Evolutionary conservation across 2,113 vertebrate genomes (phyloP).

Genomic region (Columba janthina): DNA sequence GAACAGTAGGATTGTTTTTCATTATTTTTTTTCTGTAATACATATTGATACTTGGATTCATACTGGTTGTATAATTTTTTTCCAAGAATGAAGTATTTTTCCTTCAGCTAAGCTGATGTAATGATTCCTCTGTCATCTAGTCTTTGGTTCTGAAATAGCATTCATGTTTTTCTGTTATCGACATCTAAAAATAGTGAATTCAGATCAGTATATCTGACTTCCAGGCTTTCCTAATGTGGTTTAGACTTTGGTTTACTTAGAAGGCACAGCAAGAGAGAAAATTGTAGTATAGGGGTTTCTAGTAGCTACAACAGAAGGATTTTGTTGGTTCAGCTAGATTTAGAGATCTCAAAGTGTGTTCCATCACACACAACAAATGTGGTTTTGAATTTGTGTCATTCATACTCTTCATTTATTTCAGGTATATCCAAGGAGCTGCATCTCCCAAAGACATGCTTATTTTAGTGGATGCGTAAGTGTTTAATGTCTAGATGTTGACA

Average conservation of each 20-base stretch:
- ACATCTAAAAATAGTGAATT: background rate
- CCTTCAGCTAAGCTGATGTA: background rate
- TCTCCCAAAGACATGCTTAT: slow-evolving; percentile 99
- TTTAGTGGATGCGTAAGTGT: slow-evolving; percentile 96
- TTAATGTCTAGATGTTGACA: slow-evolving; percentile 19
- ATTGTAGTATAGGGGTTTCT: background rate
- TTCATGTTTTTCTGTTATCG: background rate
- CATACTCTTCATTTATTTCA: slow-evolving; percentile 64
- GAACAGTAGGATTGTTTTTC: background rate
- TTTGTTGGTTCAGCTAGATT: background rate
- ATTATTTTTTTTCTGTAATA: background rate
- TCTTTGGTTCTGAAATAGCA: background rate
- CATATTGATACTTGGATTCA: background rate
- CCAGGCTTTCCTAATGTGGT: background rate
- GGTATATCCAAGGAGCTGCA: slow-evolving; percentile 98
- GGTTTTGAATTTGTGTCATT: background rate
- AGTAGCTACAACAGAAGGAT: background rate
- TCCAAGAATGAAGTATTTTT: background rate
- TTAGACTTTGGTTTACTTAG: background rate
- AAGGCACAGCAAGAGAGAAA: background rate
- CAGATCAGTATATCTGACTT: background rate
- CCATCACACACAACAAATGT: background rate
- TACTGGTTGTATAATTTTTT: background rate
- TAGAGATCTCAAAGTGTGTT: background rate
- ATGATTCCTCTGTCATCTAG: background rate